Evolutionary conservation across 2,113 vertebrate genomes (phyloP), one percentile per base, ranked within the genome.

Genomic region (Mastomys natalensis): DNA sequence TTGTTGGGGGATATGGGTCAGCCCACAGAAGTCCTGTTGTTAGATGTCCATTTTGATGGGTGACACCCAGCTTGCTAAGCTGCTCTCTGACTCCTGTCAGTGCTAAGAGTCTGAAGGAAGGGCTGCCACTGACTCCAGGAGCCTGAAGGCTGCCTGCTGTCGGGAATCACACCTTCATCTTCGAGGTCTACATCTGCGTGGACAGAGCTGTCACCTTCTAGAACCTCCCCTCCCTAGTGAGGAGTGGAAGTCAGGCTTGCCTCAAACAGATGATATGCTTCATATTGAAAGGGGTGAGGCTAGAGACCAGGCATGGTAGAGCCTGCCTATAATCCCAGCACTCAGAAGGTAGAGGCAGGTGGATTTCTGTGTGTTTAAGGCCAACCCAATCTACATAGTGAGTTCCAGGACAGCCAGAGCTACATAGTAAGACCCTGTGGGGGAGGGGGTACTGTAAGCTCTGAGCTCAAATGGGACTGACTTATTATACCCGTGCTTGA

Each of bases 231-330:
- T 89, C 89, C 40, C 95, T 34, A 31, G 26, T 68, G 1, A 45
- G 22, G 73, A 48, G 45, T 87, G 5, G 70, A 60, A 40, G 43
- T 78, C 53, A 89, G 87, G 84, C 37, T 72, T 72, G 8, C 29
- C 58, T 85, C 74, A 87, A 12, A n/a, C 92, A 90, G 78, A 80
- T 60, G 51, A 80, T 91, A 81, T 21, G 5, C 51, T 95, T 96
- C 51, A 5, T 31, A 66, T 29, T 34, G 34, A 87, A 84, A 91
- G 45, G 91, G 66, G 7, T 84, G n/a, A 43, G 81, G n/a, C 80
- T 3, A n/a, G 80, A 60, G 80, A 40, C 26, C 24, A 43, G 40
- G 40, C 17, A 45, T 45, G 40, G 40, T 45, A 26, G 73, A 26
- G 73, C 40, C 21, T 1, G 26, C n/a, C 24, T 62, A 15, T 84